These are phyloP conservation scores for Vireo altiloquus DNA, from an alignment of 2,113 vertebrate species.

Conservation along the genomic window DNA sequence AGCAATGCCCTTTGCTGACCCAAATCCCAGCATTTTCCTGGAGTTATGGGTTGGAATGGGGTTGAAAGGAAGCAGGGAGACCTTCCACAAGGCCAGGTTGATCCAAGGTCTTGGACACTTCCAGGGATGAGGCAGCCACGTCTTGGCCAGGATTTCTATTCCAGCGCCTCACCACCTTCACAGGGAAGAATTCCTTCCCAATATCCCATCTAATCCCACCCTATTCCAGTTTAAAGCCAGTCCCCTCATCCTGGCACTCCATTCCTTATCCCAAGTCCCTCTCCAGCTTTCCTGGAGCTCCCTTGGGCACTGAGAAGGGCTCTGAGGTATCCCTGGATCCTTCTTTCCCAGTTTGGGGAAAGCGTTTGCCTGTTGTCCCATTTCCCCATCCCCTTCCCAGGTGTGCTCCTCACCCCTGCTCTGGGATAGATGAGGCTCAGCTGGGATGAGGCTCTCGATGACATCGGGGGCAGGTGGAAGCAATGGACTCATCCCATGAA, in stretches of 20 bases:
- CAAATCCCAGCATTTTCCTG: not conserved
- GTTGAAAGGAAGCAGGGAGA: not conserved
- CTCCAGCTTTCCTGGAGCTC: not conserved
- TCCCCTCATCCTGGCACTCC: rapidly evolving
- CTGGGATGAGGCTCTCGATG: not conserved
- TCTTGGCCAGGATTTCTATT: not conserved
- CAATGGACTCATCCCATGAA: not conserved
- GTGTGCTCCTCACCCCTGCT: not conserved
- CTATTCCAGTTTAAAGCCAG: not conserved
- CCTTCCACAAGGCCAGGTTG: rapidly evolving
- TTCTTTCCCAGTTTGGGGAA: not conserved
- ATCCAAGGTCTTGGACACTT: rapidly evolving
- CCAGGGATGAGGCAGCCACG: not conserved
- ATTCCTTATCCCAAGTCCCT: not conserved
- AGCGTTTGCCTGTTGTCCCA: rapidly evolving
- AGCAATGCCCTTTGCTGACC: rapidly evolving
- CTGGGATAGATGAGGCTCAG: not conserved
- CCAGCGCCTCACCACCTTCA: rapidly evolving
- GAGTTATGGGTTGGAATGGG: not conserved
- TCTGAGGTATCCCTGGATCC: rapidly evolving
- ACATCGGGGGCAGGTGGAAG: not conserved
- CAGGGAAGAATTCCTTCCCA: not conserved
- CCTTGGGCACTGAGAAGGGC: rapidly evolving
- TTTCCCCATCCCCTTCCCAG: too few species aligned
- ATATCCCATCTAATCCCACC: rapidly evolving